These are phyloP conservation scores for Electrophaes corylata DNA, from an alignment of 2,888 invertebrate genomes.

Conservation along the genomic window DNA sequence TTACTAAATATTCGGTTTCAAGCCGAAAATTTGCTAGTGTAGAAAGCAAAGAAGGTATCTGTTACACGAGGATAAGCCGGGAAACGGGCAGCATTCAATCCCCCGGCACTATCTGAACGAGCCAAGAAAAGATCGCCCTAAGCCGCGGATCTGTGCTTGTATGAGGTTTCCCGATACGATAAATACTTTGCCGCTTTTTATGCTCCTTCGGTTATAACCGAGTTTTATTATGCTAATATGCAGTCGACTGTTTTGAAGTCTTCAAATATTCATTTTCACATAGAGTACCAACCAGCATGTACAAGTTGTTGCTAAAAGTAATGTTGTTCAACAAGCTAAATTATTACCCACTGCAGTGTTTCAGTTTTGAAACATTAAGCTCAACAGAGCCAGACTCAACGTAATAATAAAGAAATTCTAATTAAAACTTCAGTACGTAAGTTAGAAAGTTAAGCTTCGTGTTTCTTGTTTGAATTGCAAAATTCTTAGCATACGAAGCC, in stretches of 20 bases:
- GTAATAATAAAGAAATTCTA: conserved; percentile 48
- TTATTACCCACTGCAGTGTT: conserved; percentile 30
- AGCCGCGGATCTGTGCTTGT: conserved; percentile 49
- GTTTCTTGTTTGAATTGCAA: conserved; percentile 64
- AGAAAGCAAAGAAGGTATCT: conserved; percentile 53
- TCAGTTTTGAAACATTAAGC: conserved; percentile 25
- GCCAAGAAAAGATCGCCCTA: conserved; percentile 64
- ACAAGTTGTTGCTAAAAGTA: conserved; percentile 13
- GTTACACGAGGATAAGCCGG: conserved; percentile 69
- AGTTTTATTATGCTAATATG: conserved; percentile 2
- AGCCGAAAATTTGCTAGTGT: conserved; percentile 6
- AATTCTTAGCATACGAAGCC: conserved; percentile 56
- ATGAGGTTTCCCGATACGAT: conserved; percentile 14
- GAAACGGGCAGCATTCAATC: conserved; percentile 73
- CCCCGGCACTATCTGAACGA: conserved; percentile 64
- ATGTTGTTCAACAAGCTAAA: conserved; percentile 25
- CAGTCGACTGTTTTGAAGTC: not conserved
- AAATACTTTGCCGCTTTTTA: conserved; percentile 15
- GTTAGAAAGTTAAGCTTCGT: conserved; percentile 55
- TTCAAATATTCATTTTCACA: conserved; percentile 7
- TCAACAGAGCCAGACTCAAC: conserved; percentile 35
- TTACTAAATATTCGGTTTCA: not conserved
- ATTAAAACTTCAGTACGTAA: conserved; percentile 60
- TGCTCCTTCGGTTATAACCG: not conserved
- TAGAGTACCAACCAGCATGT: not conserved